Evolutionary conservation across 2,797 vertebrate genomes (phyloP).

Genomic region (Channallabes apus): DNA sequence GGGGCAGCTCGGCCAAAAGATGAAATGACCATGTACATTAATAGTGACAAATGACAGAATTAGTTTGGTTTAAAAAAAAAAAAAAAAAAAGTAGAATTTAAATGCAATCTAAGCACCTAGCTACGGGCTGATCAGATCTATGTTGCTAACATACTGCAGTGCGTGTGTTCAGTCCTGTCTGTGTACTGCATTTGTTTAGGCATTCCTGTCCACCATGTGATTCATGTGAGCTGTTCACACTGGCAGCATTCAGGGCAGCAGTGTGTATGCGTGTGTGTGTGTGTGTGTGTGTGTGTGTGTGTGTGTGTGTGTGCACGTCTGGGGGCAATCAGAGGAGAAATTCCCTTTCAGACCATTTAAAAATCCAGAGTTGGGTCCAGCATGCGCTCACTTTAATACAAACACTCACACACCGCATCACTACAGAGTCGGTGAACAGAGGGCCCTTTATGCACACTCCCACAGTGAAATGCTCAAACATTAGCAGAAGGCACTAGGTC

Average conservation of each 20-base stretch:
- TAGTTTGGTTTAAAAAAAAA: not conserved
- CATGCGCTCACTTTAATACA: slow-evolving; percentile 38
- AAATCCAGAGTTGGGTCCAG: slow-evolving; percentile 46
- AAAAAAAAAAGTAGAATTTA: not conserved
- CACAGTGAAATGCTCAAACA: slow-evolving; percentile 5
- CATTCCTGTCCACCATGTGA: slow-evolving; percentile 51
- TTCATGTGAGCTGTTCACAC: slow-evolving; percentile 62
- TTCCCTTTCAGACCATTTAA: slow-evolving; percentile 72
- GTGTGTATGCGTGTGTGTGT: slow-evolving; percentile 23
- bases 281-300: slow-evolving; percentile 15
- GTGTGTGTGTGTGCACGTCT: too few relatives aligned
- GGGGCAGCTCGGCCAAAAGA: not conserved
- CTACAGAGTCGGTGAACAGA: slow-evolving; percentile 30
- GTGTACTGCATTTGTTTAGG: slow-evolving; percentile 54
- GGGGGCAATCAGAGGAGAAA: slow-evolving; percentile 65
- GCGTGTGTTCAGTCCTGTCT: slow-evolving; percentile 34
- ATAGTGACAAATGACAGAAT: not conserved
- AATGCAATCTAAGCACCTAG: not conserved
- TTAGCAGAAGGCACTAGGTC: slow-evolving; percentile 19
- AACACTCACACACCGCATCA: slow-evolving; percentile 34
- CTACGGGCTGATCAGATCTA: not conserved
- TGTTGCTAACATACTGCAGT: not conserved
- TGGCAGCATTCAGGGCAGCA: slow-evolving; percentile 70
- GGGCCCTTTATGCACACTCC: slow-evolving; percentile 36
- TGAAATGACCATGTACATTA: not conserved